Conservation (phyloP, 2,888 invertebrate species). For the Melolontha melolontha region DNA sequence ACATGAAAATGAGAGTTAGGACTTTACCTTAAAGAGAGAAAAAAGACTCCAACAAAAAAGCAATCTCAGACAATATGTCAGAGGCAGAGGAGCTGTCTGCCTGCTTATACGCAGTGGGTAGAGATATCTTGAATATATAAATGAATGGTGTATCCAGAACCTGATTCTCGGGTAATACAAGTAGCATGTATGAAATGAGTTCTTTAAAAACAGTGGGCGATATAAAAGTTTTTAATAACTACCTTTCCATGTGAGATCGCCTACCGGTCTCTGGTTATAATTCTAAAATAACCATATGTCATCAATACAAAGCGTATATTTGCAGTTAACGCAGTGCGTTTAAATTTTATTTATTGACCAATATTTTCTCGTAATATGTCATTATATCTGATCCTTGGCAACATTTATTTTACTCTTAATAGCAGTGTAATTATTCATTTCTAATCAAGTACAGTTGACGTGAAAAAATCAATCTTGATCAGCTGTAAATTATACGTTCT, state of each 20-base stretch:
- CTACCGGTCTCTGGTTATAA: slow-evolving; percentile 57
- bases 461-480: slow-evolving; percentile 11
- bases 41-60: slow-evolving; percentile 41
- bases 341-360: slow-evolving; percentile 44
- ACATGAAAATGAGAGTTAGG: slow-evolving; percentile 5
- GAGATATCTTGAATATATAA: slow-evolving; percentile 53
- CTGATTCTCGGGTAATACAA: slow-evolving; percentile 64
- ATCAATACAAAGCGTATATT: slow-evolving; percentile 49
- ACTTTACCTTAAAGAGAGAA: slow-evolving; percentile 2
- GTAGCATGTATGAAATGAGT: slow-evolving; percentile 63
- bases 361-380: slow-evolving; percentile 43
- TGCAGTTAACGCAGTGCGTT: slow-evolving; percentile 41
- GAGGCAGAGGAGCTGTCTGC: slow-evolving; percentile 48
- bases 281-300: slow-evolving; percentile 61
- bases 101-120: slow-evolving; percentile 51
- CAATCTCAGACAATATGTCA: slow-evolving; percentile 50
- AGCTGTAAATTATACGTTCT: slow-evolving; percentile 14
- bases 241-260: slow-evolving; percentile 60
- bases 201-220: slow-evolving; percentile 64
- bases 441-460: slow-evolving; percentile 29
- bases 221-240: slow-evolving; percentile 63
- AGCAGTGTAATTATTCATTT: slow-evolving; percentile 33
- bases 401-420: slow-evolving; percentile 39
- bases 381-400: slow-evolving; percentile 35
- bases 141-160: slow-evolving; percentile 59